Evolutionary conservation across 92 coral and sea anemone species (phyloP).

Genomic region (Siderastrea radians): DNA sequence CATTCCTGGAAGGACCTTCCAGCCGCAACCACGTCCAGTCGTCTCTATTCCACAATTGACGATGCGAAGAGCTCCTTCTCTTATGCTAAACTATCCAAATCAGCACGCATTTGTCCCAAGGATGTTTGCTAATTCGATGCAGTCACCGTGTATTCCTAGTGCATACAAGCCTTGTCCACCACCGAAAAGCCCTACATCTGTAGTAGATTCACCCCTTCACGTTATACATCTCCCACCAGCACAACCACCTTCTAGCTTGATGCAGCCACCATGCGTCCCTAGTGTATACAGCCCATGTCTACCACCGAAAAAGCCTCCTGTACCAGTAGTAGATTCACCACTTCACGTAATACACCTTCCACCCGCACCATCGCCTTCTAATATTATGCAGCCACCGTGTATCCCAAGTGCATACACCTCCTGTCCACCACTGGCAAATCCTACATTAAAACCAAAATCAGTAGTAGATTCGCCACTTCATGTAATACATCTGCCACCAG

Average conservation of each 20-base stretch:
- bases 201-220: constrained; percentile 22
- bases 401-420: constrained; percentile 47
- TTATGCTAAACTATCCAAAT: constrained; percentile 9
- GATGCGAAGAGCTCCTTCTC: constrained; percentile 17
- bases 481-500: constrained; percentile 31
- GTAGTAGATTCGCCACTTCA: constrained; percentile 30
- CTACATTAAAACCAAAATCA: constrained; percentile 1
- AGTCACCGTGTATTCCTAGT: constrained; percentile 64
- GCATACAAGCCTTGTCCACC: constrained; percentile 45
- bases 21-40: constrained; percentile 20
- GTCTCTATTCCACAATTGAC: background rate
- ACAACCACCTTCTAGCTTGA: constrained; percentile 1
- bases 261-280: constrained; percentile 64
- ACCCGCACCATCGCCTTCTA: constrained; percentile 7
- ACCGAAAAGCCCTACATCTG: background rate
- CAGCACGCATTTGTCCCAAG: constrained; percentile 26
- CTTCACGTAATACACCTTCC: constrained; percentile 33
- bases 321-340: background rate
- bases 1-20: background rate
- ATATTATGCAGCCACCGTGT: constrained; percentile 46
- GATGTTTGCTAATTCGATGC: constrained; percentile 2
- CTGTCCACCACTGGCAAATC: constrained; percentile 23
- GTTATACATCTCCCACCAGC: constrained; percentile 27
- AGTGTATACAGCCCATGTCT: constrained; percentile 45
- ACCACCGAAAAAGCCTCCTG: background rate